Conservation (phyloP, 2,888 invertebrate species). For the Caenorhabditis wallacei region DNA sequence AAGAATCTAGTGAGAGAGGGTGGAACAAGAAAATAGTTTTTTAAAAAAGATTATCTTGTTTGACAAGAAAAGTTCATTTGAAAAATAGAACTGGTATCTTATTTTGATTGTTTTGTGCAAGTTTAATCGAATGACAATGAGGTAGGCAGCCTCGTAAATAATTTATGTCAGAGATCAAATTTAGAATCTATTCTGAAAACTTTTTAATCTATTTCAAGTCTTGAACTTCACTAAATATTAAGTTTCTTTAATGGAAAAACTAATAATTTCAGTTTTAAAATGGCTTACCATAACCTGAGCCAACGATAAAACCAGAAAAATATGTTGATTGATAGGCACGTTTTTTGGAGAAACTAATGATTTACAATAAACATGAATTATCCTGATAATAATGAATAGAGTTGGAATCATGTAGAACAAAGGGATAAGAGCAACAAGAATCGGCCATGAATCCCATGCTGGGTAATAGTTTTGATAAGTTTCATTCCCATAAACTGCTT, state of each 20-base stretch:
- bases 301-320: slow-evolving; percentile 54
- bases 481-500: slow-evolving; percentile 49
- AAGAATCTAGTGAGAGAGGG: background rate
- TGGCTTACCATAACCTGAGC: slow-evolving; percentile 55
- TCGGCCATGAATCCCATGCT: slow-evolving; percentile 40
- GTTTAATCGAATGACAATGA: background rate
- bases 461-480: slow-evolving; percentile 33
- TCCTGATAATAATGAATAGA: slow-evolving; percentile 41
- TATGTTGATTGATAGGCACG: slow-evolving; percentile 56
- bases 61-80: background rate
- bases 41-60: background rate
- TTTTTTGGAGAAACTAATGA: slow-evolving; percentile 22
- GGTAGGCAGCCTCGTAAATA: background rate
- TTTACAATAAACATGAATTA: slow-evolving; percentile 39
- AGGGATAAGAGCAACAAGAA: slow-evolving; percentile 46
- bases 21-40: slow-evolving; percentile 18
- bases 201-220: too few relatives aligned
- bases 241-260: background rate
- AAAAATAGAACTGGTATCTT: background rate
- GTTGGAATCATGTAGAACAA: slow-evolving; percentile 61
- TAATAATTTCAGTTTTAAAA: too few relatives aligned
- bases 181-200: too few relatives aligned
- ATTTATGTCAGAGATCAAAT: background rate
- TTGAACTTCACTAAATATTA: too few relatives aligned
- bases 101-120: background rate